Percentiles rank a stretch among this genome's conserved stretches.
Conservation (phyloP, 1,140 invertebrate genomes). For the Hirudo medicinalis region DNA sequence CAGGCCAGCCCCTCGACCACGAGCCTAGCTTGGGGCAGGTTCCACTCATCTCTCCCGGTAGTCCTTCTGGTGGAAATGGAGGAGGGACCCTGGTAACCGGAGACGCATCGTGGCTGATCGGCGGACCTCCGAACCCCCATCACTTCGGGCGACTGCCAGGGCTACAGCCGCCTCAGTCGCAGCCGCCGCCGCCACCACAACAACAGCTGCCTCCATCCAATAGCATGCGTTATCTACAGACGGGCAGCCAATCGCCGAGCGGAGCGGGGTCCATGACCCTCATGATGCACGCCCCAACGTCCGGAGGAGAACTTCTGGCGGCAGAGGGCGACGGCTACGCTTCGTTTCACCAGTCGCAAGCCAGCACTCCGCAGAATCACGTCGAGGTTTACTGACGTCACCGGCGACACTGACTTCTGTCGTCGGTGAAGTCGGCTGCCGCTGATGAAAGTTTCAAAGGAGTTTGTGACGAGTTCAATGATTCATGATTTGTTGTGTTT, state of each 20-base stretch:
- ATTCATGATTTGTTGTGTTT: conserved; percentile 3
- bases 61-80: conserved; percentile 17
- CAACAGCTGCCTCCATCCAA: conserved; percentile 30
- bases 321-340: not conserved
- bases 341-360: conserved; percentile 27
- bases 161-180: conserved; percentile 31
- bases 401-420: conserved; percentile 24
- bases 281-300: conserved; percentile 26
- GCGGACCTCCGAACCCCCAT: conserved; percentile 23
- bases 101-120: conserved; percentile 31
- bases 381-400: conserved; percentile 36
- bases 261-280: conserved; percentile 26
- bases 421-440: conserved; percentile 29
- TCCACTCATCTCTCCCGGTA: conserved; percentile 28
- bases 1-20: conserved; percentile 30
- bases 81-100: conserved; percentile 26
- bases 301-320: not conserved
- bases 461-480: conserved; percentile 12
- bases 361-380: conserved; percentile 32
- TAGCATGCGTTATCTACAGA: conserved; percentile 19
- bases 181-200: conserved; percentile 22
- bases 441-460: conserved; percentile 18
- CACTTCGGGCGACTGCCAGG: conserved; percentile 23
- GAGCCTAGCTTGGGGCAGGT: conserved; percentile 32
- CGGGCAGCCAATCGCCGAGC: conserved; percentile 18